Evolutionary conservation across 2,888 invertebrate genomes (phyloP).

Genomic region (Pseudococcus jackbeardsleyi): DNA sequence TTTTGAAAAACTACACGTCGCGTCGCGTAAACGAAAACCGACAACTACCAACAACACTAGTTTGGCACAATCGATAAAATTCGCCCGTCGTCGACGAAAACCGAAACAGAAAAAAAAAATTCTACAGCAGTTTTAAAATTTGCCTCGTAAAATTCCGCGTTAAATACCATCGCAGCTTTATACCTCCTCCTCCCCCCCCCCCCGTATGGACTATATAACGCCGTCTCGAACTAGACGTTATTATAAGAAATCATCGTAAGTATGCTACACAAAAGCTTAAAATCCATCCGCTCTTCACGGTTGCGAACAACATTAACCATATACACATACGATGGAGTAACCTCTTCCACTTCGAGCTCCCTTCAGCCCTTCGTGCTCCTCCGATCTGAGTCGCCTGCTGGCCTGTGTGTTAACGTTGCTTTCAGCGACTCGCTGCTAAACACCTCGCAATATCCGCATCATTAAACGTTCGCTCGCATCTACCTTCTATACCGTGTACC

Average conservation of each 20-base stretch:
- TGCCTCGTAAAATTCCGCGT: background rate
- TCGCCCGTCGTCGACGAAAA: no score
- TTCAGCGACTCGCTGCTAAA: constrained; percentile 25
- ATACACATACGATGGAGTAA: background rate
- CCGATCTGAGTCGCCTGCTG: background rate
- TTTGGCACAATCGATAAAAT: background rate
- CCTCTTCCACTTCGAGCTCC: background rate
- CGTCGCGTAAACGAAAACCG: background rate
- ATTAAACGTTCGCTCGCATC: constrained; percentile 28
- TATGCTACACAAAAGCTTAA: background rate
- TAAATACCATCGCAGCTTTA: background rate
- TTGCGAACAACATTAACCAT: constrained; percentile 12
- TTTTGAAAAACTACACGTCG: background rate
- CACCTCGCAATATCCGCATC: constrained; percentile 33
- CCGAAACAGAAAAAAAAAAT: background rate
- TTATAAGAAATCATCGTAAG: background rate
- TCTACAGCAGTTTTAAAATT: background rate
- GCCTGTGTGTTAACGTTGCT: background rate
- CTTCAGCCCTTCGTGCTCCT: background rate
- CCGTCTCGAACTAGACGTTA: background rate
- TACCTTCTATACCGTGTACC: background rate
- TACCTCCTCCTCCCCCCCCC: no score
- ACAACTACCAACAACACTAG: background rate
- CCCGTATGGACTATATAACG: background rate
- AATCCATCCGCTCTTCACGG: background rate